A percentile compares a stretch with the other conserved stretches of the same genome.
These are phyloP conservation scores for Chondrosia reniformis DNA, from an alignment of 37 sponge, comb jelly and placozoan genomes.

Conservation along the genomic window DNA sequence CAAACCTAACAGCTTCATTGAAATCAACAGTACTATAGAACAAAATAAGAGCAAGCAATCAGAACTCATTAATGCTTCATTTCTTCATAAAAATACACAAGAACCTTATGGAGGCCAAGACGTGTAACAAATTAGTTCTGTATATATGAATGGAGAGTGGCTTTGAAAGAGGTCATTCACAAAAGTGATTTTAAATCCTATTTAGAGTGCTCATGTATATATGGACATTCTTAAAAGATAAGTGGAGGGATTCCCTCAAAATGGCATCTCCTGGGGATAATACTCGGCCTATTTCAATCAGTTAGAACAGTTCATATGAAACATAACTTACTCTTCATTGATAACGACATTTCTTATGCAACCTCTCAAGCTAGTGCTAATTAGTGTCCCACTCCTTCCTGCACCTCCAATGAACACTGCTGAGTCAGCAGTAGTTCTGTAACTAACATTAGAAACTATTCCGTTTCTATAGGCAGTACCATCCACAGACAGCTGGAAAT, in stretches of 20 bases:
- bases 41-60: too few species aligned
- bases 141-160: not conserved
- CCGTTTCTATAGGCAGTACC: not conserved
- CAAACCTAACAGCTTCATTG: constrained; percentile 23
- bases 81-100: too few species aligned
- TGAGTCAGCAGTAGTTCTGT: not conserved
- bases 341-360: constrained; percentile 38
- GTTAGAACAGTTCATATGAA: not conserved
- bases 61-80: too few species aligned
- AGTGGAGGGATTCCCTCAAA: not conserved
- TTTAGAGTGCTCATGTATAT: not conserved
- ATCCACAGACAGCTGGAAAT: constrained; percentile 36
- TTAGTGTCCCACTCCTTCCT: not conserved
- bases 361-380: constrained; percentile 47
- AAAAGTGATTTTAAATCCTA: too few species aligned
- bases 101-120: not conserved
- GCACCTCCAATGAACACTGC: not conserved
- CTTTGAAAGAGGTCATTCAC: too few species aligned
- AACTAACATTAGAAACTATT: too few species aligned
- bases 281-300: too few species aligned
- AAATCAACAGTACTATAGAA: constrained; percentile 34
- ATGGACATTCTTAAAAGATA: not conserved
- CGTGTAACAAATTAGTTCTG: not conserved
- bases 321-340: constrained; percentile 28
- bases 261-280: too few species aligned